Evolutionary conservation across 2,888 invertebrate genomes (phyloP).

Genomic region (Pseudococcus viburni): DNA sequence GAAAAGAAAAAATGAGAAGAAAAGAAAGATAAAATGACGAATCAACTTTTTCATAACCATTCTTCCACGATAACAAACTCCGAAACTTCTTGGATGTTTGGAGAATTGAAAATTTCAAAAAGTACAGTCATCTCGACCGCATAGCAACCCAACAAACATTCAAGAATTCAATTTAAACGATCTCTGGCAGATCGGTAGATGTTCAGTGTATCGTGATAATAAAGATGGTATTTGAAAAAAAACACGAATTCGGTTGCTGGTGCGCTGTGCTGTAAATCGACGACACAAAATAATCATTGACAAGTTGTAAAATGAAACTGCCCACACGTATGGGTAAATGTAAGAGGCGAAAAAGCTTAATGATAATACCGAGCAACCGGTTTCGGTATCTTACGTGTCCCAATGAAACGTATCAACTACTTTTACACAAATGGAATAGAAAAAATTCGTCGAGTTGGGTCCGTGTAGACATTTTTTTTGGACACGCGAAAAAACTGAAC

Average conservation of each 20-base stretch:
- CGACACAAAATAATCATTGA: slow-evolving; percentile 6
- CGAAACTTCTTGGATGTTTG: background rate
- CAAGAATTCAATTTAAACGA: background rate
- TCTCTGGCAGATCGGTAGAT: background rate
- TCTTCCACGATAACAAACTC: background rate
- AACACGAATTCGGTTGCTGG: background rate
- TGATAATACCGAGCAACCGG: background rate
- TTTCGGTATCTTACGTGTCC: background rate
- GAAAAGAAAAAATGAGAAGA: background rate
- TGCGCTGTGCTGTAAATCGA: background rate
- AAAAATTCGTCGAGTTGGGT: background rate
- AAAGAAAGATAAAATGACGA: slow-evolving; percentile 6
- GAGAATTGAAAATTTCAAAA: background rate
- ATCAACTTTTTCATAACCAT: background rate
- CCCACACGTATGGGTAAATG: background rate
- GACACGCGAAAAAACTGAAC: slow-evolving; percentile 23
- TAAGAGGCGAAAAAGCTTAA: background rate
- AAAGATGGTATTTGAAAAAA: background rate
- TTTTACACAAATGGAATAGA: background rate
- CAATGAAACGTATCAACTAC: background rate
- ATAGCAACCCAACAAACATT: background rate
- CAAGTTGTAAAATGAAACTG: background rate
- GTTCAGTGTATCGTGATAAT: background rate
- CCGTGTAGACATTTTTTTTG: background rate
- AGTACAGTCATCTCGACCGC: background rate